Evolutionary conservation across 2,113 vertebrate genomes (phyloP), one percentile per base, ranked within the genome.

Genomic region (Cricetomys ansorgei): DNA sequence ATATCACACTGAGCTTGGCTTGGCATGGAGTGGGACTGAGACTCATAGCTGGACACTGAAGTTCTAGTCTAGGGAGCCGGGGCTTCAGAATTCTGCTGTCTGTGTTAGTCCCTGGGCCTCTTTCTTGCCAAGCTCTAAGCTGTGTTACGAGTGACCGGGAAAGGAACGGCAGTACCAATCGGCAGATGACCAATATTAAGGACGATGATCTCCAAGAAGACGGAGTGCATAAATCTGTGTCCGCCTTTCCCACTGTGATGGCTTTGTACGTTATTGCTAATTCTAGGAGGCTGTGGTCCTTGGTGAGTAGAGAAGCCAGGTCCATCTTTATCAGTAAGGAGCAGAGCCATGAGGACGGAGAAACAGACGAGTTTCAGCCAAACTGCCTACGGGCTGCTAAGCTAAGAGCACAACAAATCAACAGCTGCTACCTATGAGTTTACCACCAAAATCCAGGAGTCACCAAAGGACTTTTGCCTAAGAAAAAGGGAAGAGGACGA

Each of bases 81-180:
- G 55, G 77, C 0, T 69, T 0, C 75, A 31, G 1, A 0, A 25
- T 88, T 94, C 64, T 91, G 75, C 80, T 76, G 48, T 84, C 92
- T 96, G 93, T 72, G 69, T 79, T 93, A 96, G 34, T 73, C 65
- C 77, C 55, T 2, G 5, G 43, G 84, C 76, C 94, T 94, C 92
- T 34, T 98, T 97, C 89, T 93, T 96, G 88, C 94, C 96, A 96
- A 93, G 50, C 84, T 0, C 0, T 48, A 93, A 94, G 25, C 91
- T 85, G 96, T 0, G 0, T 91, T 92, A 15, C 40, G 34, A 55
- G 40, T 6, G 19, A n/a, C 3, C 13, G 55, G 85, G 29, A 97
- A 95, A 62, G 93, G 96, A 10, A 50, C 59, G 73, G 96, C 50
- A 85, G 55, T 53, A 43, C 84, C 92, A 85, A n/a, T 91, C 43